Percentiles rank a stretch among this genome's conserved stretches.
These are phyloP conservation scores for Larimichthys crocea DNA, from an alignment of 2,113 vertebrate genomes.

Conservation along the genomic window DNA sequence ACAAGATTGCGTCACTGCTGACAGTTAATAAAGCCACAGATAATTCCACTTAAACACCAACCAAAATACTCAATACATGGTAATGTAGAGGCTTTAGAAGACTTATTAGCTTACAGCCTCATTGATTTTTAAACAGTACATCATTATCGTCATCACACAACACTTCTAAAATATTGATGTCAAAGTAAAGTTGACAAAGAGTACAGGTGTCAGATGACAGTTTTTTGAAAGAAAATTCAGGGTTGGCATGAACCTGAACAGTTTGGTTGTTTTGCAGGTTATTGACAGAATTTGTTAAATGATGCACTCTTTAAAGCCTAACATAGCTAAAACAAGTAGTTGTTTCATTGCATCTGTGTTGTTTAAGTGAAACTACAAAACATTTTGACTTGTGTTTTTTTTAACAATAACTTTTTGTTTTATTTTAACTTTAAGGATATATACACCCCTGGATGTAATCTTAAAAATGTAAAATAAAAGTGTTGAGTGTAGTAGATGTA, in stretches of 20 bases:
- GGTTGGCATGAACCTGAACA: background rate
- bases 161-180: conserved; percentile 29
- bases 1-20: conserved; percentile 12
- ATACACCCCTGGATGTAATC: background rate
- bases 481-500: background rate
- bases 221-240: background rate
- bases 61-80: background rate
- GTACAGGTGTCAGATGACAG: background rate
- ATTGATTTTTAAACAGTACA: conserved; percentile 1
- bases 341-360: background rate
- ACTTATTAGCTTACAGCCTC: background rate
- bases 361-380: background rate
- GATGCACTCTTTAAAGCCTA: background rate
- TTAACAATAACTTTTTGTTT: background rate
- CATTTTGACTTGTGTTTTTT: background rate
- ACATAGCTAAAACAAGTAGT: background rate
- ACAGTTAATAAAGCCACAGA: background rate
- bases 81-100: background rate
- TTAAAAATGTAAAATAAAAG: background rate
- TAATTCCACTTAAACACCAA: background rate
- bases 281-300: background rate
- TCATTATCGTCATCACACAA: too few species aligned
- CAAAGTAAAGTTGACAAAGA: background rate
- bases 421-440: background rate
- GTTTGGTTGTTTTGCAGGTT: background rate